These are phyloP conservation scores for Colinus virginianus DNA, from an alignment of 2,113 vertebrate genomes.

Conservation along the genomic window DNA sequence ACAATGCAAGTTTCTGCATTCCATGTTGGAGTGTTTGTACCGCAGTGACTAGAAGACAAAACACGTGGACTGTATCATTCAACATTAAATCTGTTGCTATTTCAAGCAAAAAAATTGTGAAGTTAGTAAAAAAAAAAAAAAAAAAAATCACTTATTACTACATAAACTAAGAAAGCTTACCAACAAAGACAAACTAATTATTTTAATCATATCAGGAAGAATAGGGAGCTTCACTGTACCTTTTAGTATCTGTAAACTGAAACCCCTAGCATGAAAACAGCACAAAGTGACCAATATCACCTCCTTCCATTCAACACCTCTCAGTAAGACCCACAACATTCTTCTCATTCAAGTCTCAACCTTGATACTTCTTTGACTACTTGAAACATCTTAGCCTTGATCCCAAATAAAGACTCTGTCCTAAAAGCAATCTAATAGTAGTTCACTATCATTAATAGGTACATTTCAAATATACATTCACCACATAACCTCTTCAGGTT, in stretches of 20 bases:
- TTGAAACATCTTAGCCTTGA: not conserved
- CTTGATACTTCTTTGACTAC: not conserved
- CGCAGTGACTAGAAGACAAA: not conserved
- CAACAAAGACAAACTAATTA: not conserved
- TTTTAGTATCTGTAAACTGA: not conserved
- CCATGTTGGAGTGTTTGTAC: not conserved
- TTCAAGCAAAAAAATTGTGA: not conserved
- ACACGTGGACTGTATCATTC: rapidly evolving
- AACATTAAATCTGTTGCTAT: not conserved
- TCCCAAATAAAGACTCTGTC: not conserved
- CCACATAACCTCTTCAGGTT: not conserved
- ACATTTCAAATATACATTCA: not conserved
- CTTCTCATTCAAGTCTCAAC: not conserved
- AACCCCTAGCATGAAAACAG: not conserved
- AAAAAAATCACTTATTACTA: not conserved
- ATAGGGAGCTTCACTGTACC: rapidly evolving
- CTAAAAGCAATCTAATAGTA: not conserved
- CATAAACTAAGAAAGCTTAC: not conserved
- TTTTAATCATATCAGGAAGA: not conserved
- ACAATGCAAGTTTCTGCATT: not conserved
- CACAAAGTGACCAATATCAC: rapidly evolving
- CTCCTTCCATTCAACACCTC: not conserved
- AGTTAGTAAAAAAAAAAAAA: not conserved
- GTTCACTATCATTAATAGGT: not conserved
- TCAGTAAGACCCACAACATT: not conserved